Evolutionary conservation across 1,140 invertebrate species (phyloP), one percentile per base, ranked within the genome.

Genomic region (Pseudomyrmex concolor): DNA sequence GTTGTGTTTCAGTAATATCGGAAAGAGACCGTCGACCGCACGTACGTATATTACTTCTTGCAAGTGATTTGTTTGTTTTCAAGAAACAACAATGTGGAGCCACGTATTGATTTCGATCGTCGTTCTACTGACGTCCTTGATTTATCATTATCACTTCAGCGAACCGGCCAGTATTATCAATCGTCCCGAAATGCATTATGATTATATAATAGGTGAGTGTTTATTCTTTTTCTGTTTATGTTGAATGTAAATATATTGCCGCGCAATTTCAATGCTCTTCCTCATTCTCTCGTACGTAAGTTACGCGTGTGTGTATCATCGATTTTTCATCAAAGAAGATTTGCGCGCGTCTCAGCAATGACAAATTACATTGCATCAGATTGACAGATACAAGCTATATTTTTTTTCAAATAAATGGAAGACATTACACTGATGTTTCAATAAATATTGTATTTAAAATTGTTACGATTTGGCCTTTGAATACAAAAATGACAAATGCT

Each of bases 161-260:
- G 85, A 84, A 43, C 93, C 93, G n/a, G 68, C 85, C 4, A 93
- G 93, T 72, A 67, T 94, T 48, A 89, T 91, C 60, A 86, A 93
- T 72, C 70, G 90, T 59, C 91, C 93, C 0, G 71, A 90, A 15
- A 81, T 84, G 48, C 85, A 89, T 59, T 94, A 94, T 72, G 93
- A 94, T 86, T 94, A 94, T 81, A 90, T 94, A 55, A 82, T 94
- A 3, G 93, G 93, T 94, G 70, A 92, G 92, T 80, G 4, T 34
- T 34, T 34, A 34, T 80, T n/a, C 34, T 13, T 80, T 50, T 43
- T 9, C 22, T 19, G 12, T 71, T 80, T 59, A 45, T 17, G 51
- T 22, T 25, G 25, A 12, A n/a, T n/a, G 12, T 50, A 0, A 22
- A 17, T 7, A 45, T 17, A 43, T 1, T 22, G 17, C 12, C 50